A percentile compares a stretch with the other conserved stretches of the same genome.
phyloP scores from a whole-genome alignment of 2,888 invertebrate genomes.

The Bembecia ichneumoniformis region DNA sequence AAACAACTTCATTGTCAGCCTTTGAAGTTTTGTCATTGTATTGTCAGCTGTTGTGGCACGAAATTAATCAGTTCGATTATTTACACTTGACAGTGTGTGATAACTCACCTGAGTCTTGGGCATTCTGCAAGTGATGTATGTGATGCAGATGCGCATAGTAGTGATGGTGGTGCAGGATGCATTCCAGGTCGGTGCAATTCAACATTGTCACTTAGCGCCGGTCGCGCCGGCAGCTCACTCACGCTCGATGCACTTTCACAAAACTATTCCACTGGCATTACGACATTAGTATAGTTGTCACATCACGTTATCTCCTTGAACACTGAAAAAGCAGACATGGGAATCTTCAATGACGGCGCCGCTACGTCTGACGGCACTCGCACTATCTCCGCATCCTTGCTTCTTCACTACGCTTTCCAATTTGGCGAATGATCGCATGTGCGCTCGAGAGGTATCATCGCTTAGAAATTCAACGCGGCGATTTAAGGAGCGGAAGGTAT shows the following conservation, averaged over 20 bases:
- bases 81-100: slow-evolving; percentile 2
- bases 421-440: slow-evolving; percentile 31
- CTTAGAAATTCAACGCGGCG: slow-evolving; percentile 31
- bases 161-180: slow-evolving; percentile 82
- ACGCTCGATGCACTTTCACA: slow-evolving; percentile 67
- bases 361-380: slow-evolving; percentile 40
- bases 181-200: slow-evolving; percentile 84
- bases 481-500: slow-evolving; percentile 33
- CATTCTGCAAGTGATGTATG: slow-evolving; percentile 78
- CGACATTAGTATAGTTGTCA: slow-evolving; percentile 60
- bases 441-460: slow-evolving; percentile 35
- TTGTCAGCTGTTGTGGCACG: slow-evolving; percentile 27
- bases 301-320: slow-evolving; percentile 65
- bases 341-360: slow-evolving; percentile 36
- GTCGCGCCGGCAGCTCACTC: slow-evolving; percentile 49
- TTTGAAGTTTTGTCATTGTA: slow-evolving; percentile 34
- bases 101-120: slow-evolving; percentile 73
- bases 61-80: not conserved
- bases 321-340: slow-evolving; percentile 38
- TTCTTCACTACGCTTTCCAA: slow-evolving; percentile 33
- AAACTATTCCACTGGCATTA: slow-evolving; percentile 66
- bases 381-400: slow-evolving; percentile 24
- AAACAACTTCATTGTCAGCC: slow-evolving; percentile 51
- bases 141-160: slow-evolving; percentile 82
- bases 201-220: slow-evolving; percentile 73